Evolutionary conservation across 1,140 invertebrate genomes (phyloP), one percentile per base, ranked within the genome.

Genomic region (Drosophila pachea): DNA sequence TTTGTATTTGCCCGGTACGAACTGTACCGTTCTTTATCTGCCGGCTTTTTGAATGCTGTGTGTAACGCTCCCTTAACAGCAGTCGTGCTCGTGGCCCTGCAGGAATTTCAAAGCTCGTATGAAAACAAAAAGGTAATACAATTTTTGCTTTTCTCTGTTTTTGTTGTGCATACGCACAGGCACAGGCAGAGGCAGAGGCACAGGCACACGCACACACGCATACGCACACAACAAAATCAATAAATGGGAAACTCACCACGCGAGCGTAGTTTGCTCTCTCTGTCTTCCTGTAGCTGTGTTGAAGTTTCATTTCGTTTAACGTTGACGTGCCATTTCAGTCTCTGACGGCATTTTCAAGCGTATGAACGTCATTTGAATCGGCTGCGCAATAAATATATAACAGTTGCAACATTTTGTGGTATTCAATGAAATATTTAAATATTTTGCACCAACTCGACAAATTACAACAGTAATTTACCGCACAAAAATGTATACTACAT

Each of bases 341-440:
- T 84, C 70, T 86, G 73, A 86, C 74, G 81, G 82, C 74, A 84
- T 81, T 86, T 76, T 49, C 45, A 29, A 76, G 56, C 62, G 81
- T 61, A 58, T 43, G 52, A 70, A 76, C 76, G 74, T 45, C 48
- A 45, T 53, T 62, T 29, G 11, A 32, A 70, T 40, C 47, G 60
- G 16, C n/a, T 33, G 33, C 36, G 38, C 68, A 52, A 14, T 22
- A 52, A 40, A 29, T 50, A 50, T 22, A 61, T 50, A 59, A 43
- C 4, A 43, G 14, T 60, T 71, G 62, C 16, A 67, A 53, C 35
- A 62, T 45, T 48, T 81, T 65, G 53, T 43, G 49, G 60, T 70
- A 70, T 66, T 63, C 49, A 74, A 74, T 53, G 35, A 78, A 74
- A 22, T 22, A 22, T 22, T 22, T 22, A 22, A 22, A 22, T 22